These are phyloP conservation scores for Sebastes oblongus DNA, from an alignment of 2,797 vertebrate genomes.

Conservation along the genomic window DNA sequence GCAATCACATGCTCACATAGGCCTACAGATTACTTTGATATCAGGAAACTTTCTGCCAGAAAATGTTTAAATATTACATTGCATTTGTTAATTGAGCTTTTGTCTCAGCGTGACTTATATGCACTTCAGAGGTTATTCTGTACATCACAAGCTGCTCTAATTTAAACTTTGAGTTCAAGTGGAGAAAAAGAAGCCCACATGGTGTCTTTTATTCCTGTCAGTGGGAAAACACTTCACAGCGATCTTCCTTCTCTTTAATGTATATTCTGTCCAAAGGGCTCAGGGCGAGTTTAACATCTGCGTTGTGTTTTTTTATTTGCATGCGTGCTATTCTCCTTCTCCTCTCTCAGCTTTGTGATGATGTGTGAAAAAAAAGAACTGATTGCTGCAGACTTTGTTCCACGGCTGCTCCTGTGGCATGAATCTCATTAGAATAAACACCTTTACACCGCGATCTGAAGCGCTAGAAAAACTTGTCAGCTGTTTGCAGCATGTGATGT, in stretches of 20 bases:
- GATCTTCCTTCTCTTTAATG: not conserved
- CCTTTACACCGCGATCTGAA: constrained; percentile 12
- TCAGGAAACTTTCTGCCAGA: not conserved
- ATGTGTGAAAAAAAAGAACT: constrained; percentile 27
- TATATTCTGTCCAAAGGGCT: not conserved
- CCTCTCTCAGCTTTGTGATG: constrained; percentile 2
- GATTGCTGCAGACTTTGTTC: constrained; percentile 33
- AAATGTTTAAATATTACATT: not conserved
- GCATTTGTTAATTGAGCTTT: not conserved
- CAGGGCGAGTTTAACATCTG: constrained; percentile 38
- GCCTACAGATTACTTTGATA: not conserved
- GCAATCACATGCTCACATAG: not conserved
- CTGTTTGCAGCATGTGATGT: constrained; percentile 27
- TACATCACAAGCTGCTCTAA: not conserved
- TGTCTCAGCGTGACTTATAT: not conserved
- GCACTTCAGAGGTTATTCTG: not conserved
- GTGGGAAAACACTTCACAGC: not conserved
- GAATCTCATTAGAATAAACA: not conserved
- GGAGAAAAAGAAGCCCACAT: not conserved
- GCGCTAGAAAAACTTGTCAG: not conserved
- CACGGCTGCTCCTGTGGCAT: too few relatives aligned
- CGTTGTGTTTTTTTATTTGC: constrained; percentile 6
- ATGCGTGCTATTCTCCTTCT: not conserved
- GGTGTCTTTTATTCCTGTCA: not conserved
- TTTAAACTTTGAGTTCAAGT: not conserved